Percentiles rank a stretch among this genome's conserved stretches.
Conservation (phyloP, 2,113 vertebrate species). For the Ciconia boyciana region DNA sequence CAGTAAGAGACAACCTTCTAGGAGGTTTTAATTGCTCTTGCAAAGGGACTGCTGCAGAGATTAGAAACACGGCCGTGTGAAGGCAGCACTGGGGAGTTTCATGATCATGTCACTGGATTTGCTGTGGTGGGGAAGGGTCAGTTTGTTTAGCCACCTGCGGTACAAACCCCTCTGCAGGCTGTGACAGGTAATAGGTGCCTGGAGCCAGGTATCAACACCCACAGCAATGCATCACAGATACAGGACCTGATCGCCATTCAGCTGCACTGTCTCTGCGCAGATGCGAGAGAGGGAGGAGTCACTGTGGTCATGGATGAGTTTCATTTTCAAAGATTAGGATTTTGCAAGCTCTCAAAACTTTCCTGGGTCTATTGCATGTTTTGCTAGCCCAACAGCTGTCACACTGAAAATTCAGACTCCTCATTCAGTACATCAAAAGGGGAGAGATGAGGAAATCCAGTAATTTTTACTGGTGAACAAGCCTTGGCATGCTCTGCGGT, state of each 20-base stretch:
- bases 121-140: no score
- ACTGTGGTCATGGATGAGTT: not conserved
- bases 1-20: not conserved
- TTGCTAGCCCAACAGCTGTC: rapidly evolving
- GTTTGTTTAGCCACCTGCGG: not conserved
- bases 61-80: rapidly evolving
- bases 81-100: not conserved
- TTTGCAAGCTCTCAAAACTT: not conserved
- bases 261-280: rapidly evolving
- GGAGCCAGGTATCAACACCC: not conserved
- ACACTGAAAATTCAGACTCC: not conserved
- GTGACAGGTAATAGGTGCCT: no score
- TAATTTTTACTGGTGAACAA: not conserved
- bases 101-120: rapidly evolving
- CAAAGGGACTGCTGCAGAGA: not conserved
- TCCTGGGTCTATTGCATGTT: not conserved
- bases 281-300: not conserved
- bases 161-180: not conserved
- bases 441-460: not conserved
- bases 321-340: not conserved
- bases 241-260: no score
- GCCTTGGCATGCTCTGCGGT: not conserved
- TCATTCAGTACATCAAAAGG: not conserved
- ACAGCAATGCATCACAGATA: rapidly evolving
- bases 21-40: not conserved